Base-by-base conservation (phyloP, 2,888 invertebrate species). In the Metalampra italica region DNA sequence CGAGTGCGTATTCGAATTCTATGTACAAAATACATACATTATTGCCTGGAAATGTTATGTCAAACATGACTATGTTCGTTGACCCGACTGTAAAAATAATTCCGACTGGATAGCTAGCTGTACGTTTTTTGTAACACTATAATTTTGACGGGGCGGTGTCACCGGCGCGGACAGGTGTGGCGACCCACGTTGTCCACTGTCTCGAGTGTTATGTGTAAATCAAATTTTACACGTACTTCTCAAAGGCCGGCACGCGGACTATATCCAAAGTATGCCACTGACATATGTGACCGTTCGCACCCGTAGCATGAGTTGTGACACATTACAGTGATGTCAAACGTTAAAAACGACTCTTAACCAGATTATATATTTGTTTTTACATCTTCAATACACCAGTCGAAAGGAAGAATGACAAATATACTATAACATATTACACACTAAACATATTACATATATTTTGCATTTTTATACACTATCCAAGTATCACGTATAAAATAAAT, bases 91-190 rank as follows among this genome's bases (percentile, higher is more conserved):
- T 32, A 32, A 32, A 22, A 36, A 36, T n/a, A 39, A 14, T 15
- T 13, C 9, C 14, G 13, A 39, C 41, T 41, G 39, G 9, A 29
- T 41, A 41, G 40, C 34, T 41, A 41, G 40, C 34, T 9, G 9
- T n/a, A 12, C 43, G 30, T 45, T 9, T 11, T 30, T 41, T 29
- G n/a, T n/a, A 29, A 50, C 46, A 36, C n/a, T 46, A 46, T 45
- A 50, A 46, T 50, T 50, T 50, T 46, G 46, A 46, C n/a, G 14
- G 43, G 34, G 37, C 41, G 34, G 13, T 36, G 3, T 15, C 14
- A 29, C 9, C 44, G 36, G 37, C 49, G 29, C 41, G n/a, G 41
- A 40, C 44, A 40, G 41, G 45, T 22, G 15, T 29, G 29, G 32
- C 37, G 30, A 13, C 34, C 32, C 34, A 38, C 37, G 9, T 12